Base-by-base conservation (phyloP, 2,888 invertebrate genomes). In the Sphaerophoria taeniata region DNA sequence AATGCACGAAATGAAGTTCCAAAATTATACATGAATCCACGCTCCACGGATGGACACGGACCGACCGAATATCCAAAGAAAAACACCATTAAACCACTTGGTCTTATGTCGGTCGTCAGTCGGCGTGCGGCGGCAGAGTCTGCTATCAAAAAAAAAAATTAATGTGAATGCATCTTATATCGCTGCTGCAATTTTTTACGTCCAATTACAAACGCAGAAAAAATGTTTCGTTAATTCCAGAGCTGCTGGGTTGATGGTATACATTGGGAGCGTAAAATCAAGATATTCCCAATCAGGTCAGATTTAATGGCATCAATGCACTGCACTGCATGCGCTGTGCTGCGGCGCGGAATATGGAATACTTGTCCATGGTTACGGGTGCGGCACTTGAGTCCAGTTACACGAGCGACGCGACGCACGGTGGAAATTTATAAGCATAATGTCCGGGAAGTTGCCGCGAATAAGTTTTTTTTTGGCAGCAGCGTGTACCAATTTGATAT, bases 221-320 rank as follows among this genome's bases (percentile, higher is more conserved):
- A 81, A 85, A 77, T 69, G 73, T 81, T 85, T 81, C 75, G 73
- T 85, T 85, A 85, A 85, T 81, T 85, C 81, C 55, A 31, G 39
- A 39, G 24, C 24, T 9, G 7, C 69, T 34, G 45, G 36, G 16
- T 56, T 69, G 33, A 33, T 34, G 65, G 56, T 65, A 4, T 14
- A 14, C 7, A 49, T 16, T 76, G 58, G 56, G 84, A 81, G 81
- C 61, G 51, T 55, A 65, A 70, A 81, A 85, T 81, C 85, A 85
- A 85, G 85, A 85, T 85, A 85, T 85, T 85, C 70, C 34, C 85
- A 85, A 81, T 81, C 85, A 85, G 85, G 85, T 85, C 85, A 85
- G 81, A 85, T 85, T 85, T 85, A 63, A 81, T 85, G 76, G 85
- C 76, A 70, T 75, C 72, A 39, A 69, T 31, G 36, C 24, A 24